Evolutionary conservation across 2,888 invertebrate genomes (phyloP).

Genomic region (Synanthedon andrenaeformis): DNA sequence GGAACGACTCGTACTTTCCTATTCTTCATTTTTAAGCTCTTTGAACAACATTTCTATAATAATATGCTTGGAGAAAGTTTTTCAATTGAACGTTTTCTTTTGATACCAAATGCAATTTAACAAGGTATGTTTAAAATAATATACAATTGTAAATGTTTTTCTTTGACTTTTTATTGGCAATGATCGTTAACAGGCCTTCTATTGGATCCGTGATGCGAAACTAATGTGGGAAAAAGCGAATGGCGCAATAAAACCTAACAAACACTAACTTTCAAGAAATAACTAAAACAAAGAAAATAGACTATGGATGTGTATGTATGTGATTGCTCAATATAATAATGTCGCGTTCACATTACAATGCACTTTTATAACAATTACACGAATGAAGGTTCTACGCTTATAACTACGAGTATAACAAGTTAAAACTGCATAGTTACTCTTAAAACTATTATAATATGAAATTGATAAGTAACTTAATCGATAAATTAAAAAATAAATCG

Average conservation of each 20-base stretch:
- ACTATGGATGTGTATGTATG: too few species aligned
- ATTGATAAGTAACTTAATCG: too few species aligned
- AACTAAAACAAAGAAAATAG: neutral
- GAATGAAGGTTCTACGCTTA: too few species aligned
- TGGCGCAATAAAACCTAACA: neutral
- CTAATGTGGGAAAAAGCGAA: neutral
- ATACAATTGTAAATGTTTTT: neutral
- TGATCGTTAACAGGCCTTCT: neutral
- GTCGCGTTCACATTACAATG: too few species aligned
- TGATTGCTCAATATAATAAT: too few species aligned
- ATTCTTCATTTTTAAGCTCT: constrained; percentile 6
- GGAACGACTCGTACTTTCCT: too few species aligned
- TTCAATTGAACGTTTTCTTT: neutral
- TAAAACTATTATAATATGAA: too few species aligned
- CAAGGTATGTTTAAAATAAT: neutral
- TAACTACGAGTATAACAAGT: too few species aligned
- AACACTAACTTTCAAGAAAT: neutral
- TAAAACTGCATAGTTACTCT: too few species aligned
- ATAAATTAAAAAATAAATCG: too few species aligned
- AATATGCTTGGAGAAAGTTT: constrained; percentile 1
- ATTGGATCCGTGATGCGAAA: neutral
- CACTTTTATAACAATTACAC: too few species aligned
- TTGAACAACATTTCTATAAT: constrained; percentile 3
- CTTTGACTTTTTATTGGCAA: neutral
- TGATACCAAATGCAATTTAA: neutral